Percentiles rank a stretch among this genome's conserved stretches.
Evolutionary conservation across 2,797 vertebrate species (phyloP).

Genomic region (Cryptoprocta ferox): DNA sequence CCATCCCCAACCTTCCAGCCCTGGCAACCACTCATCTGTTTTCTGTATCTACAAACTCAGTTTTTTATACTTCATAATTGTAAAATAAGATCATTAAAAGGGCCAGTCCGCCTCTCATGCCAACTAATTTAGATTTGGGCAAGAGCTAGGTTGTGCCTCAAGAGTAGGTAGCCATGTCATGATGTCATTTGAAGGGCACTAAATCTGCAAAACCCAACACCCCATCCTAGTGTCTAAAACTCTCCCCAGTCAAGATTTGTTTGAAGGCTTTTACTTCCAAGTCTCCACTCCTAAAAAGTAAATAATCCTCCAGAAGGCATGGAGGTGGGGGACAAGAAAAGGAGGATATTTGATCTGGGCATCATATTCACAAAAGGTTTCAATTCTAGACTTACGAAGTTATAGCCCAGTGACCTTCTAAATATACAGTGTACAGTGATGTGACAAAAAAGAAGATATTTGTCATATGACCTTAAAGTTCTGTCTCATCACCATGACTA

Average conservation of each 20-base stretch:
- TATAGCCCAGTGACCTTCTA: neutral
- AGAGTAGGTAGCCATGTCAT: neutral
- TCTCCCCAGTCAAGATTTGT: constrained; percentile 1
- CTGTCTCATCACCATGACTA: neutral
- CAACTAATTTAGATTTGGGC: neutral
- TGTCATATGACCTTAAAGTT: neutral
- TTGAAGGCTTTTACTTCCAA: constrained; percentile 9
- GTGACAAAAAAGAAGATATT: neutral
- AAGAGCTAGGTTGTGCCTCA: neutral
- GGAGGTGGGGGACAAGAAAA: neutral
- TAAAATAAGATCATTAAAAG: neutral
- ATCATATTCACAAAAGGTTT: neutral
- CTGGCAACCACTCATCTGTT: neutral
- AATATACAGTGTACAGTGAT: neutral
- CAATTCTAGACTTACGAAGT: neutral
- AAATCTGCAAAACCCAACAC: neutral
- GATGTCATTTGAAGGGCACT: neutral
- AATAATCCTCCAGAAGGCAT: neutral
- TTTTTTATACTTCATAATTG: constrained; percentile 14
- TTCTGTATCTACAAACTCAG: neutral
- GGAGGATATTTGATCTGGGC: neutral
- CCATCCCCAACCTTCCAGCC: neutral
- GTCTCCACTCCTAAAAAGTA: neutral
- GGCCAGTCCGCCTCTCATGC: neutral
- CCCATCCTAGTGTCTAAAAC: neutral